phyloP scores from a whole-genome alignment of 2,113 vertebrate species.

The Mystacornis crossleyi region DNA sequence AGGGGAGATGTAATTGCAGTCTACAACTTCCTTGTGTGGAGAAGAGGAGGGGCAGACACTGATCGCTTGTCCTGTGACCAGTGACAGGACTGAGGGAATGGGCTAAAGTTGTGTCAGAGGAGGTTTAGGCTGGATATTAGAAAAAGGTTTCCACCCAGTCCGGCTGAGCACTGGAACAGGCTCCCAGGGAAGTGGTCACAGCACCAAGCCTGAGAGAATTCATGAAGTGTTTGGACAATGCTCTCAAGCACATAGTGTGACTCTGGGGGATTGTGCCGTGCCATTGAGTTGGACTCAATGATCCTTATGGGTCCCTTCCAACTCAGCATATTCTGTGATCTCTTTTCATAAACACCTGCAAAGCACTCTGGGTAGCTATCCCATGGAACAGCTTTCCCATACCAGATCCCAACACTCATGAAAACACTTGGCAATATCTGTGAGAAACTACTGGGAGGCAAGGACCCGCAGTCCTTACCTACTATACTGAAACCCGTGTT shows the following conservation, averaged over 20 bases:
- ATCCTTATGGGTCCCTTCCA: background rate
- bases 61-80: background rate
- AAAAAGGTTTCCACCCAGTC: background rate
- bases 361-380: background rate
- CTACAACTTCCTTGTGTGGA: background rate
- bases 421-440: background rate
- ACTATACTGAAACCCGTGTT: fast-evolving
- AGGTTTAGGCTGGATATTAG: background rate
- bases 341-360: background rate
- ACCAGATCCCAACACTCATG: background rate
- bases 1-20: background rate
- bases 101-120: background rate
- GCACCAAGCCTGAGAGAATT: background rate
- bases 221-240: background rate
- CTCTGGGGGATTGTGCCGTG: background rate
- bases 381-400: background rate
- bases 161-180: background rate
- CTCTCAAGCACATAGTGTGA: background rate
- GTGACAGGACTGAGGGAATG: background rate
- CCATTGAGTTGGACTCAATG: background rate
- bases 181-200: background rate
- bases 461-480: background rate
- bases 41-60: background rate
- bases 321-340: background rate
- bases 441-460: background rate